Conservation (phyloP, 2,113 vertebrate genomes). For the Cyanistes caeruleus region DNA sequence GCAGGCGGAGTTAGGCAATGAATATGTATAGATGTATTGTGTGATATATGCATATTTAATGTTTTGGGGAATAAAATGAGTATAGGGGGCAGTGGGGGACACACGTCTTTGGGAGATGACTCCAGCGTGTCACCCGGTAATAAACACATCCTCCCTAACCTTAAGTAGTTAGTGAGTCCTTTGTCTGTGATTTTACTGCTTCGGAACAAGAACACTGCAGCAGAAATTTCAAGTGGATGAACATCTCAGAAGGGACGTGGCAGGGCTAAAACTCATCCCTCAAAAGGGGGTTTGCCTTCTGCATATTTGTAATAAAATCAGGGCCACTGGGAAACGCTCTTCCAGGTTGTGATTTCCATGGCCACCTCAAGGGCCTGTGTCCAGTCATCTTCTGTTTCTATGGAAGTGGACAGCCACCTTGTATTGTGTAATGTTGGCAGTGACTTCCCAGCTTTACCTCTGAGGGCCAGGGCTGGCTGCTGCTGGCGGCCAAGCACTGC, state of each 20-base stretch:
- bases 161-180: too few relatives aligned
- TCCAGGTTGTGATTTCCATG: neutral
- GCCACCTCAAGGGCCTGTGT: neutral
- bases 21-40: too few relatives aligned
- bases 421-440: accelerated
- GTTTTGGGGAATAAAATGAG: too few relatives aligned
- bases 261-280: neutral
- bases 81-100: too few relatives aligned
- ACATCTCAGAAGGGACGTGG: accelerated
- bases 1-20: too few relatives aligned
- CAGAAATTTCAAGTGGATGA: constrained; percentile 10
- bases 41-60: too few relatives aligned
- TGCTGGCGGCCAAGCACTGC: accelerated
- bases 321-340: neutral
- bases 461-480: neutral
- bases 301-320: neutral
- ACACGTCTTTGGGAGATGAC: too few relatives aligned
- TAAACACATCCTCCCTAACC: too few relatives aligned
- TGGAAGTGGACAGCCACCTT: neutral
- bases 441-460: neutral
- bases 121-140: too few relatives aligned
- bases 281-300: neutral
- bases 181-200: too few relatives aligned
- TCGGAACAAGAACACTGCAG: neutral
- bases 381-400: neutral